Evolutionary conservation across 1,140 invertebrate species (phyloP), one percentile per base, ranked within the genome.

Genomic region (Lutraria rhynchaena): DNA sequence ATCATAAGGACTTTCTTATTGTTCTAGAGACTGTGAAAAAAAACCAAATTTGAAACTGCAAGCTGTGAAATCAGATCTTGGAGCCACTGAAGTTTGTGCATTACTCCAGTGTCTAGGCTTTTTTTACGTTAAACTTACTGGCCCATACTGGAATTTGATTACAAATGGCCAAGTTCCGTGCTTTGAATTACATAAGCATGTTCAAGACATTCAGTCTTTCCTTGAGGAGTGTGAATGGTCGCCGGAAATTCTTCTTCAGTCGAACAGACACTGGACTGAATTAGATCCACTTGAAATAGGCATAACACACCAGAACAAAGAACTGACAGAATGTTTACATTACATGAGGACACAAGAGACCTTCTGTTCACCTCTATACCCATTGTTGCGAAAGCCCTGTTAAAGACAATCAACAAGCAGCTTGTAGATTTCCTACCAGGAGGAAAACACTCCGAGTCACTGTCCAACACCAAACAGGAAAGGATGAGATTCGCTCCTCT

Each of bases 71-170:
- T 49, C 37, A 15, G 69, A 83, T 60, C 35, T 67, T 11, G 55
- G 67, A 57, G 46, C 35, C 24, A 9, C 27, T 15, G 33, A 71
- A 27, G 33, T 80, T 0, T 5, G 19, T 19, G 51, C 61, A 0
- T 15, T 83, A 5, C 22, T 83, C 31, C 58, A 73, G 60, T 65
- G 67, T 49, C 55, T 83, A 22, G 69, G 75, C 31, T 33, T 78
- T 22, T 57, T 73, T 37, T 83, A 73, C 37, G 5, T 83, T 0
- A 74, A 83, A 41, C 5, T 82, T 1, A 75, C 76, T 24, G 76
- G 82, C 17, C 69, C 69, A 24, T 83, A 78, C 33, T 78, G 75
- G 82, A 83, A 78, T 31, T n/a, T 83, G 5, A 24, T 81, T 15
- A 61, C 82, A 2, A 65, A 13, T 46, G 57, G 74, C 0, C 41